A percentile compares a stretch with the other conserved stretches of the same genome.
Conservation (phyloP, 92 coral and sea anemone genomes). For the Porites evermanni region DNA sequence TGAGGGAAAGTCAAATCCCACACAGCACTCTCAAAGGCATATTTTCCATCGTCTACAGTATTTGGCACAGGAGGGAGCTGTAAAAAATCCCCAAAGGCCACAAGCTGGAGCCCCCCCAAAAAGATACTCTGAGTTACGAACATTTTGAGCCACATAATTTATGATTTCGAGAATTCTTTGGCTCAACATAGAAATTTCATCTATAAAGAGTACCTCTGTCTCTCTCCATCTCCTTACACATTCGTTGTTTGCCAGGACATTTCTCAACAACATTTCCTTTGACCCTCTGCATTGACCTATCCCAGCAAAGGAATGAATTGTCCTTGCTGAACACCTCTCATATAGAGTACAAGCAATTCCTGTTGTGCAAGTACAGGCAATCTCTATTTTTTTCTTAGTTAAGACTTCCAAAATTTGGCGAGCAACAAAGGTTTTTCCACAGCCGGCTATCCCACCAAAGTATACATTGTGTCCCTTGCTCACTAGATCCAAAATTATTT, state of each 20-base stretch:
- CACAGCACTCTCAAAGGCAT: constrained; percentile 50
- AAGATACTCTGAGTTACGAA: constrained; percentile 8
- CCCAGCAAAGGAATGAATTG: constrained; percentile 69
- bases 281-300: constrained; percentile 50
- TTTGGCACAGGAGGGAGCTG: constrained; percentile 70
- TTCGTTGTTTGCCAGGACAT: constrained; percentile 24
- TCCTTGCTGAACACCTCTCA: constrained; percentile 11
- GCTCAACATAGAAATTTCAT: constrained; percentile 70
- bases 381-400: neutral
- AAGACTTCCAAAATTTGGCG: neutral
- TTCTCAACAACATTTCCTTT: constrained; percentile 19
- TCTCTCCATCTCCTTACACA: constrained; percentile 48
- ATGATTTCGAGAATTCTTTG: constrained; percentile 45
- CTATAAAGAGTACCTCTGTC: constrained; percentile 61
- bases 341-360: constrained; percentile 54
- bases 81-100: constrained; percentile 67
- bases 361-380: constrained; percentile 58
- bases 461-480: constrained; percentile 45
- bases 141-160: constrained; percentile 35
- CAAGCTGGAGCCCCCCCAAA: constrained; percentile 74
- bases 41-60: constrained; percentile 32
- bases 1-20: constrained; percentile 65
- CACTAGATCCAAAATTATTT: constrained; percentile 30
- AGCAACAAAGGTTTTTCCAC: constrained; percentile 29
- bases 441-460: constrained; percentile 49